phyloP scores from a whole-genome alignment of 2,888 invertebrate species.

The Bimastos eiseni region DNA sequence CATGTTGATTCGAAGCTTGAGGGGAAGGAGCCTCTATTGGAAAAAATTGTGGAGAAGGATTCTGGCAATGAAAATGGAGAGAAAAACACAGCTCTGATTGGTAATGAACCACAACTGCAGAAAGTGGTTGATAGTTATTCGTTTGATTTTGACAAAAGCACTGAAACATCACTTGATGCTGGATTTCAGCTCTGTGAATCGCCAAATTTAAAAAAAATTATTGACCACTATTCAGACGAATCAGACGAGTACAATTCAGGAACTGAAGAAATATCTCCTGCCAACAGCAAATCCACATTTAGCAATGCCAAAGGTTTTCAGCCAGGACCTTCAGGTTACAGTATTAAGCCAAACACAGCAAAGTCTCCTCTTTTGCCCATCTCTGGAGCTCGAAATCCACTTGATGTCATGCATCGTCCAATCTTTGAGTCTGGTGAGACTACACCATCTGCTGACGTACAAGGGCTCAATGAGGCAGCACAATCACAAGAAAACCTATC shows the following conservation, averaged over 20 bases:
- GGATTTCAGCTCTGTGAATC: neutral
- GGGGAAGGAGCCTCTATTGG: neutral
- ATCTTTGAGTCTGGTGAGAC: neutral
- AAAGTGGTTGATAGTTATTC: neutral
- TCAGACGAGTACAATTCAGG: neutral
- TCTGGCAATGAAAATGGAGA: neutral
- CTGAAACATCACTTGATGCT: conserved; percentile 9
- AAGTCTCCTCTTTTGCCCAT: neutral
- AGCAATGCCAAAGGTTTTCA: neutral
- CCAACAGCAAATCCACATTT: neutral
- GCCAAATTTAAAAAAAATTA: conserved; percentile 8
- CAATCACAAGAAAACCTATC: neutral
- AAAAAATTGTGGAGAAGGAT: neutral
- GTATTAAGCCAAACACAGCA: neutral
- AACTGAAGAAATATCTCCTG: neutral
- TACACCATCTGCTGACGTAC: neutral
- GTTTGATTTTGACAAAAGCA: neutral
- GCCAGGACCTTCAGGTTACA: neutral
- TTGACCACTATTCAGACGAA: conserved; percentile 22
- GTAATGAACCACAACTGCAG: neutral
- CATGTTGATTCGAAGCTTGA: neutral
- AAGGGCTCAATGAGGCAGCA: neutral
- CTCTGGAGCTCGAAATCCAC: neutral
- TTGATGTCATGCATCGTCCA: neutral
- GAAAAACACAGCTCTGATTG: neutral